Evolutionary conservation across 2,113 vertebrate genomes (phyloP).

Genomic region (Protobothrops mucrosquamatus): DNA sequence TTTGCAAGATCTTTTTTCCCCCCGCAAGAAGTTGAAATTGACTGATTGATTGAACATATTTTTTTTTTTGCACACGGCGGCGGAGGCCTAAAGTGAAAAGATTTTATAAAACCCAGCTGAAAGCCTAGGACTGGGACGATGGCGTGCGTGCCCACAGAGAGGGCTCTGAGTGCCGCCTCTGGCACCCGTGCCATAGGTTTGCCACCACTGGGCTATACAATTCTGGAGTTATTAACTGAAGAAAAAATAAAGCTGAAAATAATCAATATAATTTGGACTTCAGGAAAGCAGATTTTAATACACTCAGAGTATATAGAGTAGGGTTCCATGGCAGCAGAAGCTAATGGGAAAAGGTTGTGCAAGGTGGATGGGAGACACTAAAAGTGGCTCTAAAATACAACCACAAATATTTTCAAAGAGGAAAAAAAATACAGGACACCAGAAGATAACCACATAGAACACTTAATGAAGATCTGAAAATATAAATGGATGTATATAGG

Average conservation of each 20-base stretch:
- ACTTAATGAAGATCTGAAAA: not conserved
- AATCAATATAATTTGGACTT: not conserved
- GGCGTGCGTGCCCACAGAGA: no score
- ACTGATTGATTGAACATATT: no score
- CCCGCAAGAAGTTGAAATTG: no score
- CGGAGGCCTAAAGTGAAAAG: no score
- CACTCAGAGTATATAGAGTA: not conserved
- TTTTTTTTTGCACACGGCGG: no score
- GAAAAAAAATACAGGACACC: not conserved
- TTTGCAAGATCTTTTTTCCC: no score
- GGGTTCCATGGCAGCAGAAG: not conserved
- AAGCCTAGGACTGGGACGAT: no score
- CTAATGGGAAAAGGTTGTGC: not conserved
- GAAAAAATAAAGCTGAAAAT: not conserved
- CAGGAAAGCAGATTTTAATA: not conserved
- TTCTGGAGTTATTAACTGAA: not conserved
- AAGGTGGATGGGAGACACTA: not conserved
- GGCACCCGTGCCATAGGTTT: no score
- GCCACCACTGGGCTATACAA: no score
- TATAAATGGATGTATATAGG: not conserved
- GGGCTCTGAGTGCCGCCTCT: no score
- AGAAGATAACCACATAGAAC: not conserved
- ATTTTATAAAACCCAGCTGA: no score
- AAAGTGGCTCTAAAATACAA: not conserved
- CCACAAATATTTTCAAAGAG: not conserved